Conservation (phyloP, 2,888 invertebrate genomes). For the Odontomyia ornata region DNA sequence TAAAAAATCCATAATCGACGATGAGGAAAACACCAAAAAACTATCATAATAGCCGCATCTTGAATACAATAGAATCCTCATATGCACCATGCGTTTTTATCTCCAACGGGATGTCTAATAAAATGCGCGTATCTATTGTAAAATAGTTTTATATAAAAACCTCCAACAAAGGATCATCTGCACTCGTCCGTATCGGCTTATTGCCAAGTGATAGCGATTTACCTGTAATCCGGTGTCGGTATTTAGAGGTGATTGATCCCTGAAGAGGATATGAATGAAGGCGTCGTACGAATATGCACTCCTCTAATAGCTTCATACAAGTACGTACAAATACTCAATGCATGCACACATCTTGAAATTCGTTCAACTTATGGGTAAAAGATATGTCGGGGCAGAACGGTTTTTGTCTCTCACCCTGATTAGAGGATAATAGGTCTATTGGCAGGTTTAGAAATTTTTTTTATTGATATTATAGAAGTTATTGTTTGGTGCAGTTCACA, state of each 20-base stretch:
- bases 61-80: background rate
- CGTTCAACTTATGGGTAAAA: background rate
- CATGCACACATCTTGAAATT: background rate
- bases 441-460: slow-evolving; percentile 6
- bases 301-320: background rate
- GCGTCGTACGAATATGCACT: background rate
- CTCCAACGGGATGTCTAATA: slow-evolving; percentile 7
- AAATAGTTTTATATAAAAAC: slow-evolving; percentile 28
- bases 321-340: background rate
- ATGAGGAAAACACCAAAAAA: background rate
- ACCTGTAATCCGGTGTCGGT: slow-evolving; percentile 33
- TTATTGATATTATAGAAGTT: background rate
- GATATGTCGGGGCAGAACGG: background rate
- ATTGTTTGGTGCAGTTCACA: background rate
- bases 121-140: slow-evolving; percentile 19
- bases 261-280: slow-evolving; percentile 36
- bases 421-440: slow-evolving; percentile 18
- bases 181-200: background rate
- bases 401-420: slow-evolving; percentile 28
- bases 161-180: slow-evolving; percentile 24
- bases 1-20: background rate
- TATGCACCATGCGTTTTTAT: background rate
- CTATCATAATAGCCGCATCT: too few relatives aligned
- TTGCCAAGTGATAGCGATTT: slow-evolving; percentile 26
- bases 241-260: slow-evolving; percentile 41